Evolutionary conservation across 2,888 invertebrate species (phyloP), one percentile per base, ranked within the genome.

Genomic region (Nemoura dubitans): DNA sequence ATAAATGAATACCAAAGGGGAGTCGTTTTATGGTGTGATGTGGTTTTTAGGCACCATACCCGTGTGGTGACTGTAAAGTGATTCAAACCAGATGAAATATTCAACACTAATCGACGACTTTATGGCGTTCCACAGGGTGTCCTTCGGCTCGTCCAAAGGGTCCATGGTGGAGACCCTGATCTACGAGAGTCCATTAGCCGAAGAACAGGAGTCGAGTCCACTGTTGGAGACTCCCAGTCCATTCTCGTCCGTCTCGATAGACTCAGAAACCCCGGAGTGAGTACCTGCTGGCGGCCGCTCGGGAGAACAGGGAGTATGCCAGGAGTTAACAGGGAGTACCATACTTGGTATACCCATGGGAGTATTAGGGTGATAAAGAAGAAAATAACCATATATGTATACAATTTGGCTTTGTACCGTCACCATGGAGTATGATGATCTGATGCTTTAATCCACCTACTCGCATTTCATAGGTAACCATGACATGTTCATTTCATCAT

Each of bases 141-240:
- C 97, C 85, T 98, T 98, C 92, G 98, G 97, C 89, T 97, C 97
- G 91, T 97, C 97, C 89, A 97, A 97, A 92, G 97, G 97, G 89
- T 97, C 97, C 85, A 97, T 98, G 97, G 97, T 98, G 89, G 98
- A 98, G 93, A 98, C 98, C 83, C 93, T 97, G 89, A 97, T 98
- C 89, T 97, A 96, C 92, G 97, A 98, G 93, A 96, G 95, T 85
- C 94, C 94, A 88, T 94, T 96, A 85, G 96, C 96, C 90, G 96
- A 96, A 92, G 96, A 96, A 90, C 95, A 95, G 14, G 95, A 95
- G 91, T 93, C 93, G 90, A 95, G 95, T 86, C 88, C 87, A 85
- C 87, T 88, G 43, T 86, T 87, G 82, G 89, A 88, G 82, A 86
- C 83, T 30, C 84, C 86, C 85, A 87, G 88, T 87, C 88, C 87